A percentile compares a stretch with the other conserved stretches of the same genome.
These are phyloP conservation scores for honey bee (Apis mellifera) DNA, from an alignment of 1,140 invertebrate genomes.

Conservation along the genomic window DNA sequence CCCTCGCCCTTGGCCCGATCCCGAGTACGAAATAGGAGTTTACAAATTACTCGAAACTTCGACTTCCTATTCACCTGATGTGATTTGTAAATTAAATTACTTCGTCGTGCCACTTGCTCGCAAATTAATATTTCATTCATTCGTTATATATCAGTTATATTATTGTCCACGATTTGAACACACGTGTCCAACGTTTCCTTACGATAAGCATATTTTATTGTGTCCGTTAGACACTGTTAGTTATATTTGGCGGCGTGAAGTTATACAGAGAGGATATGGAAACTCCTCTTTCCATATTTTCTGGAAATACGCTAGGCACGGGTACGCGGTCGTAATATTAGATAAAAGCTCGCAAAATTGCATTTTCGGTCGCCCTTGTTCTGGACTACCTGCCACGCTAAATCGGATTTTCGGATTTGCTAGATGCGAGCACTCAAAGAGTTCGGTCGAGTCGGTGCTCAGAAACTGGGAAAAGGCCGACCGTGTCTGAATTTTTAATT, in stretches of 20 bases:
- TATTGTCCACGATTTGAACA: neutral
- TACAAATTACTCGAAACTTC: neutral
- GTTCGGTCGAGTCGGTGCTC: slow-evolving; percentile 44
- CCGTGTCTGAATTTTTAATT: slow-evolving; percentile 53
- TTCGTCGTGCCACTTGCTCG: too few species aligned
- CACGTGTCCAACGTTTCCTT: neutral
- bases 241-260: slow-evolving; percentile 27
- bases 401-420: slow-evolving; percentile 66
- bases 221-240: slow-evolving; percentile 12
- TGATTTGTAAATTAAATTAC: too few species aligned
- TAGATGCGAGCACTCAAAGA: slow-evolving; percentile 58
- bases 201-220: slow-evolving; percentile 37
- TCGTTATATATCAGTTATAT: neutral
- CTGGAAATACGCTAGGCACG: slow-evolving; percentile 44
- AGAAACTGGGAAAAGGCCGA: slow-evolving; percentile 23
- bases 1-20: too few species aligned
- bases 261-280: slow-evolving; percentile 3
- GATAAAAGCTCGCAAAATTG: slow-evolving; percentile 65
- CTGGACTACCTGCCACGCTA: slow-evolving; percentile 42
- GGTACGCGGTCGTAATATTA: slow-evolving; percentile 59
- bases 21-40: neutral
- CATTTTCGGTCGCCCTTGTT: slow-evolving; percentile 60
- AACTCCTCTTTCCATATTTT: slow-evolving; percentile 43
- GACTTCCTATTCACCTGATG: too few species aligned
- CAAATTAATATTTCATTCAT: too few species aligned